Percentiles rank a stretch among this genome's conserved stretches.
Conservation (phyloP, 1,140 invertebrate genomes). For the Babylonia areolata region DNA sequence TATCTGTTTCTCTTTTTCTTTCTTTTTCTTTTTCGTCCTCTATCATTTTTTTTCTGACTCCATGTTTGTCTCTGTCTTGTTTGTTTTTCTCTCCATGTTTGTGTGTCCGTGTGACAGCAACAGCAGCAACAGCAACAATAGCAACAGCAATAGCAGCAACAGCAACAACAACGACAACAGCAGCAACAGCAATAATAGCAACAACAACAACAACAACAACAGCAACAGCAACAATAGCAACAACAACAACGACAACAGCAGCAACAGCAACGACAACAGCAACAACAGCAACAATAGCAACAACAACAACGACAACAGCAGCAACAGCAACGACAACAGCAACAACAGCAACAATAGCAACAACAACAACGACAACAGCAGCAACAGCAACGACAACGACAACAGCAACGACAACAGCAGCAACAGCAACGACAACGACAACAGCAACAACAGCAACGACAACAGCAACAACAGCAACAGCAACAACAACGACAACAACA, state of each 20-base stretch:
- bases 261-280: not conserved
- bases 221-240: conserved; percentile 23
- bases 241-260: not conserved
- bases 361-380: not conserved
- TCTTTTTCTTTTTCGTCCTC: too few relatives aligned
- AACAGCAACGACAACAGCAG: not conserved
- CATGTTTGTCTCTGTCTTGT: too few relatives aligned
- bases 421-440: not conserved
- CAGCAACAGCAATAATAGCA: conserved; percentile 22
- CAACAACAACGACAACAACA: conserved; percentile 15
- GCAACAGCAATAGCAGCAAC: too few relatives aligned
- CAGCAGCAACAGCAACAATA: too few relatives aligned
- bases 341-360: conserved; percentile 21
- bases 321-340: conserved; percentile 18
- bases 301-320: conserved; percentile 13
- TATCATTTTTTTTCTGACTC: too few relatives aligned
- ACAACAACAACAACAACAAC: conserved; percentile 23
- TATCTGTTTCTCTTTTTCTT: too few relatives aligned
- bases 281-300: conserved; percentile 9
- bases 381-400: not conserved
- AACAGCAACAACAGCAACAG: conserved; percentile 19
- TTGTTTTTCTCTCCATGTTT: too few relatives aligned
- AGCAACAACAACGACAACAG: too few relatives aligned
- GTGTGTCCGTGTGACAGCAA: too few relatives aligned
- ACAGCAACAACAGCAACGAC: not conserved